Evolutionary conservation across 1,140 invertebrate genomes (phyloP).

Genomic region (Diuraphis noxia): DNA sequence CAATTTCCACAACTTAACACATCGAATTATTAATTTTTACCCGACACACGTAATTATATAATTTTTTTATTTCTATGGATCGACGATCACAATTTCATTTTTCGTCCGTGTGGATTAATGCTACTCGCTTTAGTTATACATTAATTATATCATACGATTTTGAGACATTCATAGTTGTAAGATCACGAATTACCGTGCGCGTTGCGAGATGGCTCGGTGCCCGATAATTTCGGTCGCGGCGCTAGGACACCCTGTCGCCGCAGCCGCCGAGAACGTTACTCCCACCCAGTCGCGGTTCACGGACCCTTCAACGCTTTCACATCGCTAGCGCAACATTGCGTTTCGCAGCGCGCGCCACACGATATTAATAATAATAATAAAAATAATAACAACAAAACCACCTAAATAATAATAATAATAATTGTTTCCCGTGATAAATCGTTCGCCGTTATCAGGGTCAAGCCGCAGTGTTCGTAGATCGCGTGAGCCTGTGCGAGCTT

Average conservation of each 20-base stretch:
- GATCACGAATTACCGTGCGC: background rate
- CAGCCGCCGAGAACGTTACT: background rate
- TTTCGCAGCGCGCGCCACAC: background rate
- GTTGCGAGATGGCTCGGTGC: background rate
- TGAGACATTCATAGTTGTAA: background rate
- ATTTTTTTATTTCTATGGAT: background rate
- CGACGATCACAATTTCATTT: background rate
- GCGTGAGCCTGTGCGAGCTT: background rate
- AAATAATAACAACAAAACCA: background rate
- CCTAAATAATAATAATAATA: background rate
- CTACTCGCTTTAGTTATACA: background rate
- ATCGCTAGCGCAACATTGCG: background rate
- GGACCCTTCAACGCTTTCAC: constrained; percentile 11
- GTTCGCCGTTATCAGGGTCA: constrained; percentile 47
- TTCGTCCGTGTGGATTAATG: background rate
- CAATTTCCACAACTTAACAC: background rate
- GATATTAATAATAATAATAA: background rate
- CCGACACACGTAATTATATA: background rate
- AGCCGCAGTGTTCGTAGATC: background rate
- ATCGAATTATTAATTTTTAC: background rate
- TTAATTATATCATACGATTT: too few relatives aligned
- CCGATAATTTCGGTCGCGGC: background rate
- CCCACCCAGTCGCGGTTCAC: background rate
- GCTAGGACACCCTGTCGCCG: background rate
- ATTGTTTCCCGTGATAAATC: constrained; percentile 25